Conservation (phyloP, 1,140 invertebrate genomes). For the Panagrolaimus sp. region DNA sequence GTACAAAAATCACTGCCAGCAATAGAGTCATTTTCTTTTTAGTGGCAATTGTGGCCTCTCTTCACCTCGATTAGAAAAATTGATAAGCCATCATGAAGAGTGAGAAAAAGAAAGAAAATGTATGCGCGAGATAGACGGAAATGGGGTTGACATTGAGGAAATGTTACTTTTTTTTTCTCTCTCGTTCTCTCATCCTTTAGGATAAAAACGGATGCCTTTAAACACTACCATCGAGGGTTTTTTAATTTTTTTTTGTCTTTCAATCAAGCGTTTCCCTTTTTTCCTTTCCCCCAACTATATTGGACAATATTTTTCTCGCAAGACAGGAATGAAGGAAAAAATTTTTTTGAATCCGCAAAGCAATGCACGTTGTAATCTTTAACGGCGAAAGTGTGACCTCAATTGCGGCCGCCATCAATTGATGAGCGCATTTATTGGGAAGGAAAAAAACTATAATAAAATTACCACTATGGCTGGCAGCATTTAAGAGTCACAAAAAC, state of each 20-base stretch:
- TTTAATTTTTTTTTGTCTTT: too few relatives aligned
- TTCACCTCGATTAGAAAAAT: conserved; percentile 6
- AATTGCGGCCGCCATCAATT: conserved; percentile 13
- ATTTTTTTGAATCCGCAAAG: conserved; percentile 9
- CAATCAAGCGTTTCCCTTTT: background rate
- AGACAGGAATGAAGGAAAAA: background rate
- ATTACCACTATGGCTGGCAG: background rate
- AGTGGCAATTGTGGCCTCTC: background rate
- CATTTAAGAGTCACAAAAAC: background rate
- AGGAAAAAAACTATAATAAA: background rate
- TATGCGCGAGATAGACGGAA: background rate
- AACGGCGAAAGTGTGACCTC: conserved; percentile 13
- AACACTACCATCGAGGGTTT: too few relatives aligned
- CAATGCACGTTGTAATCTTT: conserved; percentile 6
- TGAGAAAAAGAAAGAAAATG: background rate
- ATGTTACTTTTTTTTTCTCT: conserved; percentile 2
- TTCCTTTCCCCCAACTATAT: background rate
- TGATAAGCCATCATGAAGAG: conserved; percentile 1
- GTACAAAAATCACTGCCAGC: background rate
- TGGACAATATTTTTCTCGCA: background rate
- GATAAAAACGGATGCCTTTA: too few relatives aligned
- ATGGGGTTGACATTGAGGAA: background rate
- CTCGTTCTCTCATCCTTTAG: background rate
- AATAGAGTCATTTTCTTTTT: too few relatives aligned
- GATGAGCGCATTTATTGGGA: conserved; percentile 10